These are phyloP conservation scores for Thymallus thymallus DNA, from an alignment of 2,113 vertebrate species.

Conservation along the genomic window DNA sequence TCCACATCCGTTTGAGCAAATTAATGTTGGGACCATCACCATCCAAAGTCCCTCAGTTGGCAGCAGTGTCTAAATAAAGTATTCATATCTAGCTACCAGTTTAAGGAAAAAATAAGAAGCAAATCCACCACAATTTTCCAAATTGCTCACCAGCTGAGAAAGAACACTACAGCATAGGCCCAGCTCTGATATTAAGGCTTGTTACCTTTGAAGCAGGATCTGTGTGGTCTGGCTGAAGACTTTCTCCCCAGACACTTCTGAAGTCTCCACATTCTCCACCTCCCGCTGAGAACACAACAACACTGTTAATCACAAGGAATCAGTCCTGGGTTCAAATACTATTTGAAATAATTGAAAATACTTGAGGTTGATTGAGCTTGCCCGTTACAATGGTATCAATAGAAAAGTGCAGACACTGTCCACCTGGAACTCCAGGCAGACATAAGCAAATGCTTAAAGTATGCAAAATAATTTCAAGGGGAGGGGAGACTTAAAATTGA, in stretches of 20 bases:
- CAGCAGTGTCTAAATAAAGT: neutral
- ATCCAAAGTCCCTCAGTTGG: neutral
- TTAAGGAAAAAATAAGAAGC: neutral
- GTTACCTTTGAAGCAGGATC: conserved; percentile 72
- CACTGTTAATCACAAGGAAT: neutral
- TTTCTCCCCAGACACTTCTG: conserved; percentile 71
- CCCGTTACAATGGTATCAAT: no score
- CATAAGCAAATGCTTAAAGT: no score
- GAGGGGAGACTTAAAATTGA: no score
- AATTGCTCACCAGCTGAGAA: neutral
- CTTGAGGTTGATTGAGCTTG: no score
- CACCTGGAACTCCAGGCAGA: no score
- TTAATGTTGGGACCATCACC: neutral
- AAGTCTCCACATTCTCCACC: conserved; percentile 35
- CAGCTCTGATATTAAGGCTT: neutral
- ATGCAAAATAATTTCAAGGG: no score
- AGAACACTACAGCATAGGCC: neutral
- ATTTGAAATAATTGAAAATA: no score
- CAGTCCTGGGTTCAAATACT: neutral
- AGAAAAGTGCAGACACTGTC: no score
- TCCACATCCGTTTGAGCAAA: neutral
- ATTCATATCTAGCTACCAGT: neutral
- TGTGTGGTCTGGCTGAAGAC: conserved; percentile 75
- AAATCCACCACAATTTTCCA: neutral
- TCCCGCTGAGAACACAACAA: conserved; percentile 51